Conservation (phyloP, 1,140 invertebrate species). For the Drosophila ogumai region DNA sequence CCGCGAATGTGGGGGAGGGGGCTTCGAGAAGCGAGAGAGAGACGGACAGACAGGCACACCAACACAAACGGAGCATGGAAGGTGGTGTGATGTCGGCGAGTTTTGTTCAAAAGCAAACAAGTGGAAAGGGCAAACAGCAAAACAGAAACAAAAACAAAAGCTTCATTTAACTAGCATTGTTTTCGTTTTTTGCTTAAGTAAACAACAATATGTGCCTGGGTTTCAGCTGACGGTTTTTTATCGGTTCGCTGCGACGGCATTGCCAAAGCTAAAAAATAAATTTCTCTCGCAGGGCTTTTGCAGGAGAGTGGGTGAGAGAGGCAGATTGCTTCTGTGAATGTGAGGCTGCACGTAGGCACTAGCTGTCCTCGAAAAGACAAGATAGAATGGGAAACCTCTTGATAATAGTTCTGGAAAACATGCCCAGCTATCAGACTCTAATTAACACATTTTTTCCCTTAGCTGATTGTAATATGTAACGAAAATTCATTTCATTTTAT, state of each 20-base stretch:
- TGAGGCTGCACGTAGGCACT: slow-evolving; percentile 46
- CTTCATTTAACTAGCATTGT: slow-evolving; percentile 43
- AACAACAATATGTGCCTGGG: slow-evolving; percentile 37
- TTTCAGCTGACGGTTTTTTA: slow-evolving; percentile 46
- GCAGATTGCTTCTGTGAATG: slow-evolving; percentile 14
- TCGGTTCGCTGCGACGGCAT: slow-evolving; percentile 41
- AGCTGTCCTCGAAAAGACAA: slow-evolving; percentile 35
- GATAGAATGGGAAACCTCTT: slow-evolving; percentile 25
- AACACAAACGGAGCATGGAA: slow-evolving; percentile 27
- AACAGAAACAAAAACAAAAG: slow-evolving; percentile 42
- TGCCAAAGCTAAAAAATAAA: slow-evolving; percentile 65
- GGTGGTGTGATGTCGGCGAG: slow-evolving; percentile 74
- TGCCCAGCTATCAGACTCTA: slow-evolving; percentile 26
- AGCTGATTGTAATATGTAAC: slow-evolving; percentile 14
- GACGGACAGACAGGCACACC: slow-evolving; percentile 11
- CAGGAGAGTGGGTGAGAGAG: slow-evolving; percentile 9
- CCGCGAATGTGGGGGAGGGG: slow-evolving; percentile 41
- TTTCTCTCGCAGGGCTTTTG: slow-evolving; percentile 37
- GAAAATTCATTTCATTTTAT: not conserved
- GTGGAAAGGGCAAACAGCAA: slow-evolving; percentile 64
- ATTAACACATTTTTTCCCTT: slow-evolving; percentile 28
- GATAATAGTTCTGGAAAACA: slow-evolving; percentile 20
- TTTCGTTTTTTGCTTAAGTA: slow-evolving; percentile 54
- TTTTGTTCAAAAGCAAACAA: slow-evolving; percentile 66
- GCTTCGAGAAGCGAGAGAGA: slow-evolving; percentile 36